Percentiles rank a stretch among this genome's conserved stretches.
Evolutionary conservation across 2,113 vertebrate genomes (phyloP).

Genomic region (Bos indicus): DNA sequence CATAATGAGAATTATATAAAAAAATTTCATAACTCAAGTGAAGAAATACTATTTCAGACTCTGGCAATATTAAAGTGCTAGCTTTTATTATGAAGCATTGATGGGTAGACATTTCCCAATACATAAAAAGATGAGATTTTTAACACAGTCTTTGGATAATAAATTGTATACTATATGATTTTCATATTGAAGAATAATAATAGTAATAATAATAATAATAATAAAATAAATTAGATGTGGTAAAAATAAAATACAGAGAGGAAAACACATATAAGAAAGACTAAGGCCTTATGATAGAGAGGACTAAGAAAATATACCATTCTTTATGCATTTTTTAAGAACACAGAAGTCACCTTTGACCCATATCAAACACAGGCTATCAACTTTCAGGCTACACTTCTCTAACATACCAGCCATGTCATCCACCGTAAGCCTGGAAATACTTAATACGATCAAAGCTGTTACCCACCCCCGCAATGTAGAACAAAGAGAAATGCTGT

Average conservation of each 20-base stretch:
- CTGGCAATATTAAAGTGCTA: not conserved
- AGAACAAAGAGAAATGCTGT: constrained; percentile 90
- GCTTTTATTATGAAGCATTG: constrained; percentile 5
- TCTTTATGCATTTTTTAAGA: constrained; percentile 88
- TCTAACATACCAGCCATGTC: constrained; percentile 76
- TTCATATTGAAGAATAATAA: constrained; percentile 2
- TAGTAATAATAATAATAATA: not conserved
- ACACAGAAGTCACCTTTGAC: constrained; percentile 87
- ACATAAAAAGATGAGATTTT: not conserved
- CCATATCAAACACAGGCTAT: constrained; percentile 86
- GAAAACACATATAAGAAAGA: constrained; percentile 52
- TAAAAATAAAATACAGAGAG: constrained; percentile 9
- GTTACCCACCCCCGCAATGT: constrained; percentile 62
- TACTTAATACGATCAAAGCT: constrained; percentile 96
- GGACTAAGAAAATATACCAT: constrained; percentile 77
- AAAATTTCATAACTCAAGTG: constrained; percentile 20
- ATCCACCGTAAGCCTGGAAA: constrained; percentile 90
- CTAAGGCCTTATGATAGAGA: constrained; percentile 48
- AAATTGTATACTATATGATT: not conserved
- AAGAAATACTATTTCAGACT: constrained; percentile 2
- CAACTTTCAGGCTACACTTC: constrained; percentile 86
- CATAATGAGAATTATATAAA: not conserved
- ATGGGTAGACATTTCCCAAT: not conserved
- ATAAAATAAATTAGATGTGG: not conserved
- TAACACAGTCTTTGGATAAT: constrained; percentile 27